Percentiles rank a stretch among this genome's conserved stretches.
Conservation (phyloP, 2,797 vertebrate genomes). For the Spea hammondii region DNA sequence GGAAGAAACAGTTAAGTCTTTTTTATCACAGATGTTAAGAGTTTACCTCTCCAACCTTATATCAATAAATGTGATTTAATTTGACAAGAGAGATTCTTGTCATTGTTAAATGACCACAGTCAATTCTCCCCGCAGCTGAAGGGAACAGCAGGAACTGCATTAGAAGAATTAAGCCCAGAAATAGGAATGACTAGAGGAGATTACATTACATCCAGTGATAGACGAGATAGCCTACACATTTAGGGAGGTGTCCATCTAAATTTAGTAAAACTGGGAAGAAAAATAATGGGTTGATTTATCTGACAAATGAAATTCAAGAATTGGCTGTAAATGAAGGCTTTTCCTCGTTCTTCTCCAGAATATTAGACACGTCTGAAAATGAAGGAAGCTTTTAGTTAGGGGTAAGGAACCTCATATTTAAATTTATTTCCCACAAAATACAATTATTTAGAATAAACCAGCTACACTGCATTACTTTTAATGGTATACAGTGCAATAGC, state of each 20-base stretch:
- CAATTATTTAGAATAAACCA: background rate
- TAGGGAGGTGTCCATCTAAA: slow-evolving; percentile 50
- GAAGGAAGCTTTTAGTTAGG: slow-evolving; percentile 29
- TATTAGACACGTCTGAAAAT: slow-evolving; percentile 33
- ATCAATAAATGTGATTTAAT: slow-evolving; percentile 47
- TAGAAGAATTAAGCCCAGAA: slow-evolving; percentile 45
- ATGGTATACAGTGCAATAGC: no score
- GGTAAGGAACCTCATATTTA: slow-evolving; percentile 23
- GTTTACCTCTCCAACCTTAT: slow-evolving; percentile 26
- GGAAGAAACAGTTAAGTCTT: slow-evolving; percentile 10
- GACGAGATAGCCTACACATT: slow-evolving; percentile 47
- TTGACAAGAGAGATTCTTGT: slow-evolving; percentile 44
- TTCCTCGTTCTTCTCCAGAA: background rate
- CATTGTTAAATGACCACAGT: slow-evolving; percentile 43
- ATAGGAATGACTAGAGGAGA: slow-evolving; percentile 37
- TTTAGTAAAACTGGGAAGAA: slow-evolving; percentile 35
- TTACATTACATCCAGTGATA: slow-evolving; percentile 45
- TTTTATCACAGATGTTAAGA: slow-evolving; percentile 13
- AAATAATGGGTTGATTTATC: slow-evolving; percentile 38
- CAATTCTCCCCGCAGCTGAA: slow-evolving; percentile 39
- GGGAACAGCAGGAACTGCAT: slow-evolving; percentile 44
- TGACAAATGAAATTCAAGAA: slow-evolving; percentile 45
- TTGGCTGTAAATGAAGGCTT: slow-evolving; percentile 47
- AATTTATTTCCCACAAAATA: slow-evolving; percentile 38
- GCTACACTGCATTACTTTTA: no score